Conservation (phyloP, 2,888 invertebrate genomes). For the Priocnemis perturbator region DNA sequence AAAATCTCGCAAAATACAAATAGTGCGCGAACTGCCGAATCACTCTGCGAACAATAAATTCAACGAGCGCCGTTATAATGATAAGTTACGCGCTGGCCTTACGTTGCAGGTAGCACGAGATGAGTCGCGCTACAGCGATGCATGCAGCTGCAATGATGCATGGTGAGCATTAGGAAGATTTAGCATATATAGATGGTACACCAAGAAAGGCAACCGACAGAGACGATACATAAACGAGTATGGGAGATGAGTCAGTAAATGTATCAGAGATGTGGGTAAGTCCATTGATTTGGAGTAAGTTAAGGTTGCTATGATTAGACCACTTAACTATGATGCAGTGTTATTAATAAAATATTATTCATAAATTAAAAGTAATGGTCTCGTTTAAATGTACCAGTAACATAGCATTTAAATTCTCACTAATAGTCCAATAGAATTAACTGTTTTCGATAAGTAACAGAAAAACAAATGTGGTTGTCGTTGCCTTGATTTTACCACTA, state of each 20-base stretch:
- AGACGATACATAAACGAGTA: neutral
- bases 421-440: too few relatives aligned
- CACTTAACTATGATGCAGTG: too few relatives aligned
- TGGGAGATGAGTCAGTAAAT: neutral
- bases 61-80: slow-evolving; percentile 10
- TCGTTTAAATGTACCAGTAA: too few relatives aligned
- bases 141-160: slow-evolving; percentile 50
- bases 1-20: too few relatives aligned
- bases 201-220: slow-evolving; percentile 5
- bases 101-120: slow-evolving; percentile 2
- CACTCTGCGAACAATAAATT: slow-evolving; percentile 12
- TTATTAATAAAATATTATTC: too few relatives aligned
- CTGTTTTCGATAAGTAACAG: too few relatives aligned
- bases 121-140: slow-evolving; percentile 1
- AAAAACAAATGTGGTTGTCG: too few relatives aligned
- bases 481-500: too few relatives aligned
- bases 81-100: slow-evolving; percentile 7
- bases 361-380: too few relatives aligned
- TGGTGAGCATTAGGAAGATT: slow-evolving; percentile 52
- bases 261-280: neutral
- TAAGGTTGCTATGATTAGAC: too few relatives aligned
- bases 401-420: too few relatives aligned
- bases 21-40: neutral
- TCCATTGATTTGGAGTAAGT: too few relatives aligned
- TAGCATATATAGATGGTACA: slow-evolving; percentile 38